Conservation (phyloP, 2,888 invertebrate genomes). For the Portevinia maculata region DNA sequence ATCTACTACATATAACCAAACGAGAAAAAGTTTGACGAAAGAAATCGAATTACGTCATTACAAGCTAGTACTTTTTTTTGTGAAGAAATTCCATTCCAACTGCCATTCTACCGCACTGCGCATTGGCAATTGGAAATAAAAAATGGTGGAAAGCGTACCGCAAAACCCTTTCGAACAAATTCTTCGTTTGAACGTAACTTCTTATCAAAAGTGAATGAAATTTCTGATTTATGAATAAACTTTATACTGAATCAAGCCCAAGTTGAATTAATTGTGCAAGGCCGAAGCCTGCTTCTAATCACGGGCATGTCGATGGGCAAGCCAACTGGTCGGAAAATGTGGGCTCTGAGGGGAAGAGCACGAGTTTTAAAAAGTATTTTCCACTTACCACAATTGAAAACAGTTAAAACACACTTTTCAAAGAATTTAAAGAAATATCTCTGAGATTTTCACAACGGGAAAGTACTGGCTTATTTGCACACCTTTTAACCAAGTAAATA, state of each 20-base stretch:
- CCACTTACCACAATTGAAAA: conserved; percentile 64
- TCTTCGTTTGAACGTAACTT: neutral
- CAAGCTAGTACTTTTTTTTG: conserved; percentile 39
- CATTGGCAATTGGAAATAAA: conserved; percentile 51
- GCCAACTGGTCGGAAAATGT: conserved; percentile 50
- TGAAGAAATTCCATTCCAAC: conserved; percentile 55
- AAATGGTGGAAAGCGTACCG: conserved; percentile 55
- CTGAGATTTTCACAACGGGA: conserved; percentile 59
- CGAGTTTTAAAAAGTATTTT: conserved; percentile 4
- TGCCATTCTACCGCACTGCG: conserved; percentile 63
- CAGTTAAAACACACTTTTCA: conserved; percentile 57
- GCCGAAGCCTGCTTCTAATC: neutral
- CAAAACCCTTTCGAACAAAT: conserved; percentile 17
- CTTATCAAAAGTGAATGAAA: conserved; percentile 16
- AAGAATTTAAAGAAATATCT: conserved; percentile 47
- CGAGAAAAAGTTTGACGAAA: conserved; percentile 47
- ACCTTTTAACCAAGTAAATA: conserved; percentile 67
- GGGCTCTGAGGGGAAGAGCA: conserved; percentile 17
- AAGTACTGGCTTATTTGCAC: conserved; percentile 58
- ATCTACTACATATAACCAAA: conserved; percentile 27
- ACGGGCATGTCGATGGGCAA: neutral
- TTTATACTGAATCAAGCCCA: neutral
- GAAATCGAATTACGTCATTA: conserved; percentile 62
- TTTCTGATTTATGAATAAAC: neutral
- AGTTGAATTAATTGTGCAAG: neutral